Conservation (phyloP, 2,113 vertebrate genomes). For the Craseonycteris thonglongyai region DNA sequence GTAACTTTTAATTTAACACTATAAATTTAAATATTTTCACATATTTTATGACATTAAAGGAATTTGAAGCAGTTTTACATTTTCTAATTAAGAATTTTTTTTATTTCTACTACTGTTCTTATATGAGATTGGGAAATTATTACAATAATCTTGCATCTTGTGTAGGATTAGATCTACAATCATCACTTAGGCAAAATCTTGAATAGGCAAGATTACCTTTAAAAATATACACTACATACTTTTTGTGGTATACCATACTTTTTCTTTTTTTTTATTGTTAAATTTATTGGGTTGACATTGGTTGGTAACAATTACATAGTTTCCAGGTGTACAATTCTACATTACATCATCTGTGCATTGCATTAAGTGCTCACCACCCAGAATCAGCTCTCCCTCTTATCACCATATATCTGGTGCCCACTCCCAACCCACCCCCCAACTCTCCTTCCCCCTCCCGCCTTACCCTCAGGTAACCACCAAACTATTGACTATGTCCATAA, state of each 20-base stretch:
- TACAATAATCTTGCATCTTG: neutral
- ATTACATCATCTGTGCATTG: too few relatives aligned
- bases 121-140: neutral
- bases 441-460: too few relatives aligned
- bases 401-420: too few relatives aligned
- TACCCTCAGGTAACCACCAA: too few relatives aligned
- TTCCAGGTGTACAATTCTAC: too few relatives aligned
- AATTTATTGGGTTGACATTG: too few relatives aligned
- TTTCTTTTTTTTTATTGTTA: too few relatives aligned
- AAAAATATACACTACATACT: neutral
- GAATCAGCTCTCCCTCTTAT: too few relatives aligned
- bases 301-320: too few relatives aligned
- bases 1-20: neutral
- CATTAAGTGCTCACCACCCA: too few relatives aligned
- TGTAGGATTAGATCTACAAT: neutral
- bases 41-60: neutral
- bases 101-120: neutral
- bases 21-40: neutral
- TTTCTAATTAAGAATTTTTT: neutral
- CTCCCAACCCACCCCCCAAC: too few relatives aligned
- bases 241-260: neutral
- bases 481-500: too few relatives aligned
- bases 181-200: neutral
- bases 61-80: neutral
- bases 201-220: constrained; percentile 1